Evolutionary conservation across 2,797 vertebrate genomes (phyloP).

Genomic region (Gobionotothen gibberifrons): DNA sequence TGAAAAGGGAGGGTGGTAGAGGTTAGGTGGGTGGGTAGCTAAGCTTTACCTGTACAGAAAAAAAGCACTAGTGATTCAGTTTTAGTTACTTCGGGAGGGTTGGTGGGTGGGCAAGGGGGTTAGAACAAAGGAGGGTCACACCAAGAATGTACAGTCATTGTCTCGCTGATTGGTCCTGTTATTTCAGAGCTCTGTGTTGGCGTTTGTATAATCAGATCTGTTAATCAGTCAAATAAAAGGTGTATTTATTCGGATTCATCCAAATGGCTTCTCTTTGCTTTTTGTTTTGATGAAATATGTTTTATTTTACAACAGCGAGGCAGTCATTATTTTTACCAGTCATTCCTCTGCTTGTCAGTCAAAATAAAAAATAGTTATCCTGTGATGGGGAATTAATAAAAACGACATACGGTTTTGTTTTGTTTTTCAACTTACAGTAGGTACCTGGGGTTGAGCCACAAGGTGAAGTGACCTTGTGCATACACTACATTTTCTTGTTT

Average conservation of each 20-base stretch:
- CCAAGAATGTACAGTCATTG: conserved; percentile 83
- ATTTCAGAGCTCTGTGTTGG: conserved; percentile 85
- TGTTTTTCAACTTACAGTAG: neutral
- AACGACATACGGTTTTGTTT: neutral
- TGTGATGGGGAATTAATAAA: neutral
- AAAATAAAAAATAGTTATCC: neutral
- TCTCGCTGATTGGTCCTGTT: conserved; percentile 84
- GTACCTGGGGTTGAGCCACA: neutral
- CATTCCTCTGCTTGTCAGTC: neutral
- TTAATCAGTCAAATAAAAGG: conserved; percentile 87
- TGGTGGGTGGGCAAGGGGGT: conserved; percentile 27
- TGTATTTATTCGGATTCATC: conserved; percentile 87
- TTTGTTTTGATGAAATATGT: neutral
- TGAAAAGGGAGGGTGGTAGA: conserved; percentile 39
- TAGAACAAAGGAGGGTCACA: conserved; percentile 61
- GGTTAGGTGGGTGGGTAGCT: conserved; percentile 49
- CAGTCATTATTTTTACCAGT: neutral
- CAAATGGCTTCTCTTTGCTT: conserved; percentile 29
- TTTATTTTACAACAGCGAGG: too few species aligned
- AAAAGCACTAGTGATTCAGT: conserved; percentile 67
- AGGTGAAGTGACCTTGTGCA: neutral
- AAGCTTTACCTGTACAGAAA: conserved; percentile 78
- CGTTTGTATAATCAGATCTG: conserved; percentile 88
- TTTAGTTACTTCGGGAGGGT: conserved; percentile 63
- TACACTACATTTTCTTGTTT: neutral